Conservation (phyloP, 2,113 vertebrate genomes). For the Ellobius talpinus region DNA sequence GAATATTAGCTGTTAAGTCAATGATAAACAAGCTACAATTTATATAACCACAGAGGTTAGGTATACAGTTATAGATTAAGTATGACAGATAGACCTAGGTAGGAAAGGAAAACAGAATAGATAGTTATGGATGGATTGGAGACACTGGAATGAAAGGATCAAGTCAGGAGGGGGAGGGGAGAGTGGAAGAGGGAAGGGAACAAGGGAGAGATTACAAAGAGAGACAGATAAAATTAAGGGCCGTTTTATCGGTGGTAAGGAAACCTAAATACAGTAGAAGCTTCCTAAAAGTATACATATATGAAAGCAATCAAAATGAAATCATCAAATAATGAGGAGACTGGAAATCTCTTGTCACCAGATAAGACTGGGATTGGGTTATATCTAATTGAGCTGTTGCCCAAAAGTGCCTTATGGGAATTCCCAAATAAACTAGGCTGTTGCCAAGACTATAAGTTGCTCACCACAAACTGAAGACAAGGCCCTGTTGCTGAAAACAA, state of each 20-base stretch:
- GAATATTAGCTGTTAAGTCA: not conserved
- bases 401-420: not conserved
- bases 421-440: not conserved
- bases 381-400: not conserved
- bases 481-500: not conserved
- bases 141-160: not conserved
- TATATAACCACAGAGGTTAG: not conserved
- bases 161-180: not conserved
- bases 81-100: not conserved
- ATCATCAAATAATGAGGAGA: not conserved
- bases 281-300: not conserved
- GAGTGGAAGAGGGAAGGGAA: not conserved
- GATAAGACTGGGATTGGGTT: not conserved
- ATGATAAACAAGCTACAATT: not conserved
- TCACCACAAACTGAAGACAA: not conserved
- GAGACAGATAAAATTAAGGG: not conserved
- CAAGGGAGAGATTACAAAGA: not conserved
- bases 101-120: not conserved
- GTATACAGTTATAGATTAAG: not conserved
- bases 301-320: not conserved
- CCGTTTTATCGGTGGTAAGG: not conserved
- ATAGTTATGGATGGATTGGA: not conserved
- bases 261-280: not conserved
- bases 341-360: not conserved
- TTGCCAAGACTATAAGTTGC: not conserved